Evolutionary conservation across 2,888 invertebrate genomes (phyloP).

Genomic region (Caenorhabditis wallacei): DNA sequence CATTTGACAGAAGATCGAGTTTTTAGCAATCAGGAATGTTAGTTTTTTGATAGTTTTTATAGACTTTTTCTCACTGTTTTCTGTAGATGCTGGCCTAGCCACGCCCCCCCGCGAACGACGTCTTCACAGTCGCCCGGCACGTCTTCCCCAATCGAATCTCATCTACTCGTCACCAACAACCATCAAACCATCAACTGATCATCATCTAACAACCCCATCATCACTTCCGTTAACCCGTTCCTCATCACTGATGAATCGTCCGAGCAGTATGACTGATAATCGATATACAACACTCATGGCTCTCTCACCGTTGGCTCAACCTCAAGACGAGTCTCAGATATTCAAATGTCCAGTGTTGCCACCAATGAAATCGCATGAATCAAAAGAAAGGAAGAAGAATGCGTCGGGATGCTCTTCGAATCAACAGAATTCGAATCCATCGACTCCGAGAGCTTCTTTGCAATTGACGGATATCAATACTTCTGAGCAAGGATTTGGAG

Average conservation of each 20-base stretch:
- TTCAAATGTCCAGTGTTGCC: conserved; percentile 61
- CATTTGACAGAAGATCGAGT: conserved; percentile 46
- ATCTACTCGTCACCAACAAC: conserved; percentile 42
- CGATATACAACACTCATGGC: conserved; percentile 1
- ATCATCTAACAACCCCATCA: conserved; percentile 12
- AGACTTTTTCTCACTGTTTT: not conserved
- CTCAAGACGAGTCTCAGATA: not conserved
- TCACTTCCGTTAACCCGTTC: conserved; percentile 33
- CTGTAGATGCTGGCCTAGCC: conserved; percentile 33
- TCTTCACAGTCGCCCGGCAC: conserved; percentile 8
- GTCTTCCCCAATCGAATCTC: conserved; percentile 37
- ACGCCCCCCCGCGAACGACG: conserved; percentile 54
- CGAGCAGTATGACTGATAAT: conserved; percentile 1
- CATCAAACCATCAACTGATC: not conserved
- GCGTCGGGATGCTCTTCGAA: not conserved
- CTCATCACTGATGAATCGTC: conserved; percentile 14
- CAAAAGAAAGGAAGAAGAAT: conserved; percentile 18
- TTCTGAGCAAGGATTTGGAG: conserved; percentile 49
- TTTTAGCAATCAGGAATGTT: conserved; percentile 42
- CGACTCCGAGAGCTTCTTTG: not conserved
- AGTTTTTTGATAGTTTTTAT: not conserved
- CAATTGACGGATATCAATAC: not conserved
- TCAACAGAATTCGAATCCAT: conserved; percentile 1
- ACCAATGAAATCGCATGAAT: conserved; percentile 52
- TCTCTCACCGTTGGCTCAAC: conserved; percentile 10